phyloP scores from a whole-genome alignment of 2,113 vertebrate species.

The Takifugu flavidus region DNA sequence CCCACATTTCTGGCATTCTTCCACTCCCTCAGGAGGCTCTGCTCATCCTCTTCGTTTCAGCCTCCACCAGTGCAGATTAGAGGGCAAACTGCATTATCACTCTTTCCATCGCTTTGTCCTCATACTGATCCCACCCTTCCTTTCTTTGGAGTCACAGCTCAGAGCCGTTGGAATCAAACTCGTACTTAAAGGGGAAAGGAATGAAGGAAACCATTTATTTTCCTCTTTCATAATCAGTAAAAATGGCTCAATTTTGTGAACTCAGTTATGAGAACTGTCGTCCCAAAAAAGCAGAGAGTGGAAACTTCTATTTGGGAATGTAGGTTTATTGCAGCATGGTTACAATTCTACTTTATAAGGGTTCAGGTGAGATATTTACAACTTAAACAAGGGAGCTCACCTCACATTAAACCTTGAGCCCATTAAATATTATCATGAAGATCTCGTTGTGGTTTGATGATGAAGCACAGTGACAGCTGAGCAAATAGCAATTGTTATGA shows the following conservation, averaged over 20 bases:
- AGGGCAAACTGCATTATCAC: slow-evolving; percentile 49
- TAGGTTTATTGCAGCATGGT: not conserved
- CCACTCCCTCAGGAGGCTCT: slow-evolving; percentile 31
- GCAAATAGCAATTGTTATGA: no score
- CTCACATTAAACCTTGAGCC: no score
- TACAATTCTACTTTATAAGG: no score
- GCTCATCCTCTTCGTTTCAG: slow-evolving; percentile 52
- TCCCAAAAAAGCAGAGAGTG: slow-evolving; percentile 47
- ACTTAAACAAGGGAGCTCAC: no score
- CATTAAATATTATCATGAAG: no score
- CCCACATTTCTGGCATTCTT: slow-evolving; percentile 32
- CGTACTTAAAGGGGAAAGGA: slow-evolving; percentile 37
- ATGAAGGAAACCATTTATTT: slow-evolving; percentile 32
- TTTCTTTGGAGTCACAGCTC: slow-evolving; percentile 50
- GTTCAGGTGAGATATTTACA: no score
- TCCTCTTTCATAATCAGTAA: slow-evolving; percentile 37
- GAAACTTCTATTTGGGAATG: slow-evolving; percentile 21
- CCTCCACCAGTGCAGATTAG: slow-evolving; percentile 51
- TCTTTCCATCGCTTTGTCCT: slow-evolving; percentile 58
- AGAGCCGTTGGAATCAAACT: slow-evolving; percentile 42
- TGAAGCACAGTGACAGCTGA: no score
- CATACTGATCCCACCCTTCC: slow-evolving; percentile 59
- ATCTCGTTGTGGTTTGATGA: no score
- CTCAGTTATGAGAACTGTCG: slow-evolving; percentile 17
- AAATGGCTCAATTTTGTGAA: slow-evolving; percentile 27